phyloP scores from a whole-genome alignment of 2,113 vertebrate species.

The Hyaena hyaena region DNA sequence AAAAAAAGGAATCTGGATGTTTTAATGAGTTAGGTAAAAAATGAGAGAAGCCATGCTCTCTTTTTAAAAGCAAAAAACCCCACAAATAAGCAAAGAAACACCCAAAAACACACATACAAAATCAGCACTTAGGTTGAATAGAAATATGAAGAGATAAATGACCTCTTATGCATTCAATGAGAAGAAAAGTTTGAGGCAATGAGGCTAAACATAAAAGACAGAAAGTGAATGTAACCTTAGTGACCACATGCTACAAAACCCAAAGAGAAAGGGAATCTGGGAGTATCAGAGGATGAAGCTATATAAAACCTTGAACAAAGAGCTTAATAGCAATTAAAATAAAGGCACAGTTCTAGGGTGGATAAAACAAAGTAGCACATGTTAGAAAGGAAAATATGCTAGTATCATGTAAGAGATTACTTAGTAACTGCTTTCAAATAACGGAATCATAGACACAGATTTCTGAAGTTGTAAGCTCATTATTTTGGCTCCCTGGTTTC shows the following conservation, averaged over 20 bases:
- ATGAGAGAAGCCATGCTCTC: background rate
- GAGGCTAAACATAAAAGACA: constrained; percentile 61
- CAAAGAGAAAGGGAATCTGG: constrained; percentile 35
- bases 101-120: background rate
- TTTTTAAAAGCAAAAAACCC: constrained; percentile 26
- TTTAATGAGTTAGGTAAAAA: constrained; percentile 17
- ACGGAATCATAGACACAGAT: constrained; percentile 26
- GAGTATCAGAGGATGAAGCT: background rate
- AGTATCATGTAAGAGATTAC: background rate
- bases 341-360: constrained; percentile 20
- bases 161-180: constrained; percentile 61
- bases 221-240: constrained; percentile 63
- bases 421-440: constrained; percentile 62
- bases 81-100: background rate
- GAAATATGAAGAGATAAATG: constrained; percentile 63
- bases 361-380: constrained; percentile 34
- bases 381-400: constrained; percentile 44
- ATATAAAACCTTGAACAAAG: constrained; percentile 48
- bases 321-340: constrained; percentile 61
- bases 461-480: constrained; percentile 72
- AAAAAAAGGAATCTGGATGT: constrained; percentile 26
- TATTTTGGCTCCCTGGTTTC: constrained; percentile 74
- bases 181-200: constrained; percentile 71
- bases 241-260: constrained; percentile 58
- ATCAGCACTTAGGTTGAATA: background rate